Conservation (phyloP, 1,140 invertebrate genomes). For the Brachionus plicatilis region DNA sequence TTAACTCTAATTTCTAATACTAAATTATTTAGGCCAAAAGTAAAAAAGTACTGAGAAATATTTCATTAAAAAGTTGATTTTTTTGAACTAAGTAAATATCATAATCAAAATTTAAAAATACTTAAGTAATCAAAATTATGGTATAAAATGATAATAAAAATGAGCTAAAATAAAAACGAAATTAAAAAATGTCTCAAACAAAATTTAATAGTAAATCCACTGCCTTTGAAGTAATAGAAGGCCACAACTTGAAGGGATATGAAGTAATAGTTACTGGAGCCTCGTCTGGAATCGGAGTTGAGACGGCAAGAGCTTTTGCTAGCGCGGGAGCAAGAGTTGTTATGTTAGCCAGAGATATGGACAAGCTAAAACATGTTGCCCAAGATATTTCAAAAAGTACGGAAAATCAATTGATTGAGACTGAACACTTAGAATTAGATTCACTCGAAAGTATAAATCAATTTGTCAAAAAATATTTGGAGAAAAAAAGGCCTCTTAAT, state of each 20-base stretch:
- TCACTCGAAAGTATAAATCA: background rate
- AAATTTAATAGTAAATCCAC: background rate
- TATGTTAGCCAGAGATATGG: slow-evolving; percentile 72
- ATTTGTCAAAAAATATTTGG: background rate
- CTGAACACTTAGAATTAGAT: slow-evolving; percentile 49
- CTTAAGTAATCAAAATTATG: background rate
- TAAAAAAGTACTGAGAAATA: too few relatives aligned
- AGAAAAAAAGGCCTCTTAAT: background rate
- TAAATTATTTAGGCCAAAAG: too few relatives aligned
- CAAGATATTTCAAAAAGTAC: slow-evolving; percentile 71
- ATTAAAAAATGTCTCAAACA: background rate
- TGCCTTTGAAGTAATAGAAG: background rate
- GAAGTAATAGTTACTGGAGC: background rate
- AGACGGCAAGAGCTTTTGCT: slow-evolving; percentile 55
- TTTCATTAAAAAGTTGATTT: too few relatives aligned
- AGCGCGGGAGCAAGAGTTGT: slow-evolving; percentile 67
- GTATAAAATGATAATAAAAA: background rate
- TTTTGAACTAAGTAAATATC: background rate
- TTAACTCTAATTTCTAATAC: too few relatives aligned
- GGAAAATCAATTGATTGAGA: slow-evolving; percentile 68
- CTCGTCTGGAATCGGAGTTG: background rate
- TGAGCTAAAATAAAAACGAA: background rate
- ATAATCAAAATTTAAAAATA: background rate
- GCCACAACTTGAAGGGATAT: background rate
- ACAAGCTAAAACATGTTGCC: slow-evolving; percentile 68